These are phyloP conservation scores for Tipula vernalis DNA, from an alignment of 2,888 invertebrate genomes.

Conservation along the genomic window DNA sequence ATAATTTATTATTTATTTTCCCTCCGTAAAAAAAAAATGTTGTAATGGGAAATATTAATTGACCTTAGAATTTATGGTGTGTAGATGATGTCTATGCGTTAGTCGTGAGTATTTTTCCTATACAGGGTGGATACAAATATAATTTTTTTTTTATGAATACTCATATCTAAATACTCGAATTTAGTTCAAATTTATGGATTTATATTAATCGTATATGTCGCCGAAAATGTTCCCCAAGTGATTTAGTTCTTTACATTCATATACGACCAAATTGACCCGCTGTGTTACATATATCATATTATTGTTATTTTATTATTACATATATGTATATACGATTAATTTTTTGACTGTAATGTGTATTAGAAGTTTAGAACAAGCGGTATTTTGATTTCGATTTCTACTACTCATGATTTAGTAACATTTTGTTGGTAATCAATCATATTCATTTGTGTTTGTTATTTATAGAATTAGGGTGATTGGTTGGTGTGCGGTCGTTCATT, in stretches of 20 bases:
- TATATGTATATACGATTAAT: not conserved
- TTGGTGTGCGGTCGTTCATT: not conserved
- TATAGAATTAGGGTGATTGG: not conserved
- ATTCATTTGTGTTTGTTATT: not conserved
- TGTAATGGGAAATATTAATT: not conserved
- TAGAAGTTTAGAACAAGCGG: not conserved
- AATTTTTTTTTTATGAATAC: not conserved
- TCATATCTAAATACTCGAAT: not conserved
- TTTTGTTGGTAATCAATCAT: not conserved
- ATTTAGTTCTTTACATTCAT: not conserved
- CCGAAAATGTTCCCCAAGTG: not conserved
- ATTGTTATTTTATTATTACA: not conserved
- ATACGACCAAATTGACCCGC: not conserved
- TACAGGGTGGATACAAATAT: not conserved
- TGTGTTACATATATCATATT: not conserved
- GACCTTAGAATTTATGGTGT: not conserved
- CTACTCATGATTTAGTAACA: not conserved
- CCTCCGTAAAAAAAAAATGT: not conserved
- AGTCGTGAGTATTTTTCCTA: not conserved
- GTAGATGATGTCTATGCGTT: not conserved
- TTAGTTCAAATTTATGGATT: not conserved
- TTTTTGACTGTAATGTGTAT: not conserved
- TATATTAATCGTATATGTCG: not conserved
- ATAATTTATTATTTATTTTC: not conserved
- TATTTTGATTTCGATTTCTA: not conserved